Conservation (phyloP, 30 jellyfish, hydroid and myxozoan genomes). For the Pelagia noctiluca region DNA sequence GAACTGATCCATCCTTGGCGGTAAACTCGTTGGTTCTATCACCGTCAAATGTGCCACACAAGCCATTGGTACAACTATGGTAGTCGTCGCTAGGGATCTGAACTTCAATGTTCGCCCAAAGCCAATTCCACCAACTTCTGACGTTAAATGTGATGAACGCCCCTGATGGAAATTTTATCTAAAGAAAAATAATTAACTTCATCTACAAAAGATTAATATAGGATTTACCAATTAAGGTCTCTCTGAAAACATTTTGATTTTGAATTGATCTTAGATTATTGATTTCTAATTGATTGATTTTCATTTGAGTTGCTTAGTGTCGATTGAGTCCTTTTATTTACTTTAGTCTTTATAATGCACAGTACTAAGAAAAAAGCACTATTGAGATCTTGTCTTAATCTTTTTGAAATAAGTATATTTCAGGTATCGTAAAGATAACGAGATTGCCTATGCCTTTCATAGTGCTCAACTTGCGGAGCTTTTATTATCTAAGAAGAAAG, state of each 20-base stretch:
- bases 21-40: conserved; percentile 64
- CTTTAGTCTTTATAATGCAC: too few species aligned
- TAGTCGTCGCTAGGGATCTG: conserved; percentile 90
- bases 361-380: too few species aligned
- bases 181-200: neutral
- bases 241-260: neutral
- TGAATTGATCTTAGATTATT: neutral
- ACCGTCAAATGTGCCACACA: conserved; percentile 90
- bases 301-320: neutral
- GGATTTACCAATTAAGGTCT: neutral
- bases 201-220: neutral
- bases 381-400: too few species aligned
- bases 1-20: conserved; percentile 56
- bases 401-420: too few species aligned
- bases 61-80: conserved; percentile 72
- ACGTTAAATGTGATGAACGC: conserved; percentile 75
- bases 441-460: too few species aligned
- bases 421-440: too few species aligned
- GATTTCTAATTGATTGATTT: neutral
- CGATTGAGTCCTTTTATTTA: neutral
- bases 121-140: conserved; percentile 64
- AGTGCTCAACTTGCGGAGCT: too few species aligned
- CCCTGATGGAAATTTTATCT: conserved; percentile 93
- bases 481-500: too few species aligned
- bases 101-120: conserved; percentile 78